Percentiles rank a stretch among this genome's conserved stretches.
Evolutionary conservation across 2,888 invertebrate species (phyloP).

Genomic region (Teinopalpus imperialis): DNA sequence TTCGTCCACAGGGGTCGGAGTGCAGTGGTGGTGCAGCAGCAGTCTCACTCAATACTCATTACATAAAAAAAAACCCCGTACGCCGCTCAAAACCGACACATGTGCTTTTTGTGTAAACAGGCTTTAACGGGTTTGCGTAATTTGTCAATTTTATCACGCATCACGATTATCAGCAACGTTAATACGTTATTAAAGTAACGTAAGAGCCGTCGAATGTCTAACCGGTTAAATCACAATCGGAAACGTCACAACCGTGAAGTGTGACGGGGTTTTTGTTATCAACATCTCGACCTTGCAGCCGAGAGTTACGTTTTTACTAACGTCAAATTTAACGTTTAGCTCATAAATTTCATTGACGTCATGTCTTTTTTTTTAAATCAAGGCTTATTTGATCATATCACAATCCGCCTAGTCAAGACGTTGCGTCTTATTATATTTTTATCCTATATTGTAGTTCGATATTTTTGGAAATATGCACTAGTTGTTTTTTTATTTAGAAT

Average conservation of each 20-base stretch:
- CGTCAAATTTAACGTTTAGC: slow-evolving; percentile 15
- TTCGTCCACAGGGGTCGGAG: too few species aligned
- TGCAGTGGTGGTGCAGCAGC: too few species aligned
- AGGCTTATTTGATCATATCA: neutral
- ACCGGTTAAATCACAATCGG: slow-evolving; percentile 1
- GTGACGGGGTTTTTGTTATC: slow-evolving; percentile 16
- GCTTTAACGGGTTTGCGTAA: neutral
- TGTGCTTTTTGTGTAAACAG: neutral
- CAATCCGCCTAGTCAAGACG: neutral
- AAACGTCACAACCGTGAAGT: slow-evolving; percentile 13
- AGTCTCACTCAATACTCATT: too few species aligned
- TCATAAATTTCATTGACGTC: slow-evolving; percentile 9
- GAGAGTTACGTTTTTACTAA: neutral
- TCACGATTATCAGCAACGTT: slow-evolving; percentile 4
- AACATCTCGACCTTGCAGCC: slow-evolving; percentile 4
- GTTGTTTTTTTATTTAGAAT: too few species aligned
- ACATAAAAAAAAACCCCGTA: too few species aligned
- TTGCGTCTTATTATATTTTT: too few species aligned
- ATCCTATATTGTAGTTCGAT: too few species aligned
- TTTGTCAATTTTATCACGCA: slow-evolving; percentile 4
- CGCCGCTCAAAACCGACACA: neutral
- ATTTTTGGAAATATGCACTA: too few species aligned
- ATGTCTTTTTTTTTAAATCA: slow-evolving; percentile 3
- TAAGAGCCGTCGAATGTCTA: slow-evolving; percentile 9
- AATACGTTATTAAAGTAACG: slow-evolving; percentile 16